A percentile compares a stretch with the other conserved stretches of the same genome.
These are phyloP conservation scores for Cephus rjabovi DNA, from an alignment of 2,888 invertebrate species.

Conservation along the genomic window DNA sequence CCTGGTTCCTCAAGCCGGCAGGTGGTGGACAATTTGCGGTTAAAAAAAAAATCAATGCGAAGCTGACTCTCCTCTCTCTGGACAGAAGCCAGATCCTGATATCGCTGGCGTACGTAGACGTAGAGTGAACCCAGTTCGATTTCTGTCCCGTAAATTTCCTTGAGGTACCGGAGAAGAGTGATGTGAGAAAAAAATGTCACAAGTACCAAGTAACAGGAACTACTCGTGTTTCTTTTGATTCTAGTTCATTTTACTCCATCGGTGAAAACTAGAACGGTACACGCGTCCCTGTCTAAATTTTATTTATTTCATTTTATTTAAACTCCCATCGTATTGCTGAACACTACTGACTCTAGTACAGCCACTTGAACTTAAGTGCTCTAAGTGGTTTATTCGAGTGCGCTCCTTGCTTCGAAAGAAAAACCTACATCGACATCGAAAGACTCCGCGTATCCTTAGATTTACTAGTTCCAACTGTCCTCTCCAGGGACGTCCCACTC, in stretches of 20 bases:
- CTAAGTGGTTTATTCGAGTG: slow-evolving; percentile 25
- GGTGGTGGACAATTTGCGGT: slow-evolving; percentile 33
- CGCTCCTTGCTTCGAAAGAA: neutral
- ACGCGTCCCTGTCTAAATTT: neutral
- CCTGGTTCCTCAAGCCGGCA: slow-evolving; percentile 18
- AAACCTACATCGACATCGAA: slow-evolving; percentile 12
- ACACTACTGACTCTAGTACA: slow-evolving; percentile 16
- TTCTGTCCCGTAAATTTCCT: slow-evolving; percentile 31
- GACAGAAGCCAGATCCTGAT: slow-evolving; percentile 41
- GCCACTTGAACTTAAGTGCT: slow-evolving; percentile 25
- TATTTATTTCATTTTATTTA: neutral
- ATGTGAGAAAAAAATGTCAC: neutral
- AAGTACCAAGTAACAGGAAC: neutral
- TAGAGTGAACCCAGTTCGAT: slow-evolving; percentile 24
- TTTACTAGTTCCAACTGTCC: neutral
- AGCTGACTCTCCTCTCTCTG: slow-evolving; percentile 30
- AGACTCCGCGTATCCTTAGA: neutral
- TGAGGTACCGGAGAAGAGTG: slow-evolving; percentile 3
- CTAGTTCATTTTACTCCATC: neutral
- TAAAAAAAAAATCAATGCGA: slow-evolving; percentile 41
- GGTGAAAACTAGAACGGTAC: neutral
- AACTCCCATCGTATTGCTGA: neutral
- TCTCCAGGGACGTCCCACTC: neutral
- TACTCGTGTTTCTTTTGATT: neutral
- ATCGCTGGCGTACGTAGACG: slow-evolving; percentile 15